Evolutionary conservation across 2,113 vertebrate species (phyloP).

Genomic region (Hypanus sabinus): DNA sequence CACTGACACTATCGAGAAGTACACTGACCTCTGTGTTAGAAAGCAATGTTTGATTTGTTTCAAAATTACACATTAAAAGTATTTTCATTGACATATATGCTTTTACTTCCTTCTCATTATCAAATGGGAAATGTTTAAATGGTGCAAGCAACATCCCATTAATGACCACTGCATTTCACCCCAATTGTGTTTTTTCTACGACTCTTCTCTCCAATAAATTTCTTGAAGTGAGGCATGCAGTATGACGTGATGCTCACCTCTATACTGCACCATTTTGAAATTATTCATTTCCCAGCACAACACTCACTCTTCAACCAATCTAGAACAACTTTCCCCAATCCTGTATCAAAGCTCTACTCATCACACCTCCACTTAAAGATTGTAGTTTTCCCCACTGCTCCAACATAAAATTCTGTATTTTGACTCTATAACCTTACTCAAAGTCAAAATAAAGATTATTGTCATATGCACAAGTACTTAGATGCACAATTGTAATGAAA

Average conservation of each 20-base stretch:
- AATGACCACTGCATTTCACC: background rate
- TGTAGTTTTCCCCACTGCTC: background rate
- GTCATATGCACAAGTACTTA: too few species aligned
- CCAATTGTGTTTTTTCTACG: background rate
- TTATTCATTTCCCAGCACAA: background rate
- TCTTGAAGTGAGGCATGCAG: too few species aligned
- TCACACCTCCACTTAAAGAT: background rate
- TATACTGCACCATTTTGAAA: too few species aligned
- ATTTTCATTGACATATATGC: background rate
- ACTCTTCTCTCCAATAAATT: too few species aligned
- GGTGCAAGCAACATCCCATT: background rate
- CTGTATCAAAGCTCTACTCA: background rate
- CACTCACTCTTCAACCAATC: background rate
- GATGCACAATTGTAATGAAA: too few species aligned
- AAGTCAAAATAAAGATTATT: background rate
- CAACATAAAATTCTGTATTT: background rate
- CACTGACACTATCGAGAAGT: too few species aligned
- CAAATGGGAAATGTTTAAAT: background rate
- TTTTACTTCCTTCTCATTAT: background rate
- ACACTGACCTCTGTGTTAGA: too few species aligned
- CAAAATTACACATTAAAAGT: background rate
- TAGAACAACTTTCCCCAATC: background rate
- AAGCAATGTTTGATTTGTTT: background rate
- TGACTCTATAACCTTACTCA: background rate
- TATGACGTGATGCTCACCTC: too few species aligned